These are phyloP conservation scores for Hydrolagus colliei DNA, from an alignment of 2,797 vertebrate genomes.

Conservation along the genomic window DNA sequence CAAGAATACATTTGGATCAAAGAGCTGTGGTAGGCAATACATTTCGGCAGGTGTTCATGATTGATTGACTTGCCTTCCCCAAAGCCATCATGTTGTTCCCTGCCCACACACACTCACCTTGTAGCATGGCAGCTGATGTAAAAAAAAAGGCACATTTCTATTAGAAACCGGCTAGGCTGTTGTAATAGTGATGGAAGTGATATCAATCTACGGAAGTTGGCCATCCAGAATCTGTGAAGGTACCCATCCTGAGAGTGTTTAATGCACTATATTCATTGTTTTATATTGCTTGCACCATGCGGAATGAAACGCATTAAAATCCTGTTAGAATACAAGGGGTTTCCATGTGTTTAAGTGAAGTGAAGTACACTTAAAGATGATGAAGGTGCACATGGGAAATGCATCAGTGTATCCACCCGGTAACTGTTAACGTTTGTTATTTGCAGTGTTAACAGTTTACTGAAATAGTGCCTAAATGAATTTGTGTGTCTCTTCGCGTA, in stretches of 20 bases:
- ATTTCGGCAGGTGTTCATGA: neutral
- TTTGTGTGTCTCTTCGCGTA: no score
- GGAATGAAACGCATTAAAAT: neutral
- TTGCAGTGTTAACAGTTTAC: no score
- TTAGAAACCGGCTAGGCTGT: neutral
- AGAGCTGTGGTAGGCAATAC: neutral
- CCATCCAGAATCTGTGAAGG: neutral
- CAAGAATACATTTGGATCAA: neutral
- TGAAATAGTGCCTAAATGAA: no score
- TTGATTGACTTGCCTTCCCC: neutral
- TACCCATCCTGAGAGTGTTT: neutral
- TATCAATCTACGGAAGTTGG: neutral
- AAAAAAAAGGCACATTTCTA: neutral
- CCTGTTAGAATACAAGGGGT: neutral
- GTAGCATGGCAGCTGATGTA: neutral
- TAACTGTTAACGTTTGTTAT: no score
- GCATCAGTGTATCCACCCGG: neutral
- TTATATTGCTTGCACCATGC: neutral
- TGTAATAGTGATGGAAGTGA: neutral
- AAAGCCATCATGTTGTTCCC: neutral
- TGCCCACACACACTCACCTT: neutral
- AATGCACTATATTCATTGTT: neutral
- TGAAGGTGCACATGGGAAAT: neutral
- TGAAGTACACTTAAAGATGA: neutral
- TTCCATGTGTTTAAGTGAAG: neutral